phyloP scores from a whole-genome alignment of 2,797 vertebrate species.

The Xyrichtys novacula region DNA sequence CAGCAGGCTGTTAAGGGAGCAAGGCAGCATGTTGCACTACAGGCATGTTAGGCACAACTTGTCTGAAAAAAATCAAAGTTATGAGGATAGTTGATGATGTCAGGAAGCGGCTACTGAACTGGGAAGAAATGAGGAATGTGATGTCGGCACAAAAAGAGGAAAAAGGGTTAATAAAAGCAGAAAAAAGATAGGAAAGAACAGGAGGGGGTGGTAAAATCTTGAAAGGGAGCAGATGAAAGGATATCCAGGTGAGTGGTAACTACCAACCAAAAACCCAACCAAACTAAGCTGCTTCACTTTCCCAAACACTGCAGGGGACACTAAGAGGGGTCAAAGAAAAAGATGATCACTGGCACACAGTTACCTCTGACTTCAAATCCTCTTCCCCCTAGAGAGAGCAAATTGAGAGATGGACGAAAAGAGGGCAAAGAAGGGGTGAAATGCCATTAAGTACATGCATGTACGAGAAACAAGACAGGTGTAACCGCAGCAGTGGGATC shows the following conservation, averaged over 20 bases:
- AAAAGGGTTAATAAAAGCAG: slow-evolving; percentile 6
- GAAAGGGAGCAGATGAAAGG: slow-evolving; percentile 30
- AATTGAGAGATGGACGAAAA: slow-evolving; percentile 73
- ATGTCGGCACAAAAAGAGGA: slow-evolving; percentile 54
- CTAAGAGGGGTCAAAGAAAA: slow-evolving; percentile 35
- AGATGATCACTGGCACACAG: slow-evolving; percentile 50
- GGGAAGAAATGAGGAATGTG: slow-evolving; percentile 67
- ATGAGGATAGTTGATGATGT: slow-evolving; percentile 56
- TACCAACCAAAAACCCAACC: slow-evolving; percentile 26
- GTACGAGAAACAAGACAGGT: slow-evolving; percentile 28
- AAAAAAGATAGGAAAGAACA: slow-evolving; percentile 1
- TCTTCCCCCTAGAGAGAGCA: slow-evolving; percentile 79
- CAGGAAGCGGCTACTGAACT: slow-evolving; percentile 73
- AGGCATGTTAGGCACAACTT: slow-evolving; percentile 58
- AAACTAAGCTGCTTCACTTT: slow-evolving; percentile 43
- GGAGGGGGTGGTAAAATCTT: slow-evolving; percentile 17
- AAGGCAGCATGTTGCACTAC: slow-evolving; percentile 52
- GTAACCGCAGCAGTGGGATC: slow-evolving; percentile 14
- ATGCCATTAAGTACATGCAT: slow-evolving; percentile 15
- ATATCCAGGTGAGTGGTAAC: slow-evolving; percentile 28
- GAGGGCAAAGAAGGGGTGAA: slow-evolving; percentile 63
- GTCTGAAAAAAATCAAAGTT: slow-evolving; percentile 44
- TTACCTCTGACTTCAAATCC: slow-evolving; percentile 86
- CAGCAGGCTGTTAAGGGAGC: slow-evolving; percentile 62
- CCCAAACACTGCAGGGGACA: slow-evolving; percentile 60